Evolutionary conservation across 2,888 invertebrate species (phyloP), one percentile per base, ranked within the genome.

Genomic region (Amphipyra tragopoginis): DNA sequence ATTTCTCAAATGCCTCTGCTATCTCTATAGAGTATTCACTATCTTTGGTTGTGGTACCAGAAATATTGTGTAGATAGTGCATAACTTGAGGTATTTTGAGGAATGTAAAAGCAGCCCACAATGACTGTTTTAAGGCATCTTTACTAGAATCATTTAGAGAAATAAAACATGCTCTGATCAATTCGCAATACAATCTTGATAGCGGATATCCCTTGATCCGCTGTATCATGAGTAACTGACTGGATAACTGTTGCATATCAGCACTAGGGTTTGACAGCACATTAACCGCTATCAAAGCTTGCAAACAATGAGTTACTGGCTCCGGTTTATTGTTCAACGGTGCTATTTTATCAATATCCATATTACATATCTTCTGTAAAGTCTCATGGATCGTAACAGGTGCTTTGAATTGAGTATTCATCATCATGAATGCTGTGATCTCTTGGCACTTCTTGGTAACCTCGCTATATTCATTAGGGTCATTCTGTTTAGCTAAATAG

Each of bases 31-130:
- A 96, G 80, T 96, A 96, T 72, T 97, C 97, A 33, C 95, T 93
- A 66, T 95, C 96, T 76, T 96, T 96, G 42, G 93, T 95, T 43
- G 82, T 85, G 77, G 95, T 95, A 44, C 96, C 95, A 72, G 95
- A 95, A 43, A 95, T 87, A 38, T 95, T 95, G 75, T 97, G 96
- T 45, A 97, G 87, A 71, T 97, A 96, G 60, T 96, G 96, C 47
- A 98, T 95, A 48, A 98, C 96, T 82, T 97, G 96, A 0, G 98
- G 98, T 52, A 99, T 96, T 95, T 99, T 99, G 8, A 99, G 95
- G 85, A 98, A 99, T 0, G 98, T 98, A 86, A 99, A 98, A 9
- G 99, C 98, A 11, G 98, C 98, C 98, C 99, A 99, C 81, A 98
- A 96, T 5, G 98, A 97, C 82, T 98, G 98, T 77, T 97, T 97